Conservation (phyloP, 2,888 invertebrate genomes). For the Lasioglossum leucozonium region DNA sequence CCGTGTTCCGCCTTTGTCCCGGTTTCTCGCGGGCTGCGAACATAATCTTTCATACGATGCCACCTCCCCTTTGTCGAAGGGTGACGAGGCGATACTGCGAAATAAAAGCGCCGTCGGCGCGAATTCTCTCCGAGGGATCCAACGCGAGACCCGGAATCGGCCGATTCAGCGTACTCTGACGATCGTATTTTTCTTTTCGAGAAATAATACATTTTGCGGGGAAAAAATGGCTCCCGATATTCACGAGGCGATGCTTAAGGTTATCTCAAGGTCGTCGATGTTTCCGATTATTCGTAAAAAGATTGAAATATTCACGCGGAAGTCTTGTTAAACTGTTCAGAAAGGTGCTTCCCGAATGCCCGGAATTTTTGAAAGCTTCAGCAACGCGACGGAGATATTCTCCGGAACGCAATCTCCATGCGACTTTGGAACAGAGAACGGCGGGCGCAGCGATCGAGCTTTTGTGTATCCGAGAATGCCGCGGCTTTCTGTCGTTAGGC, state of each 20-base stretch:
- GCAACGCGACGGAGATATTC: too few species aligned
- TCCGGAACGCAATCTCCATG: background rate
- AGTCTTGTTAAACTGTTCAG: too few species aligned
- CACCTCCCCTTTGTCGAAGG: background rate
- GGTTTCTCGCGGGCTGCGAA: background rate
- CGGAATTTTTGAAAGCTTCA: too few species aligned
- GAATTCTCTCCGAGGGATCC: background rate
- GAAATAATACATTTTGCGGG: background rate
- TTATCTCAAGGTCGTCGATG: too few species aligned
- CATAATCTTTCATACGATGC: slow-evolving; percentile 10
- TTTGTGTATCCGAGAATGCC: background rate
- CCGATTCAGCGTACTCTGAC: background rate
- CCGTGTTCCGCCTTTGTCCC: slow-evolving; percentile 12
- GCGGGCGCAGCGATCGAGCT: background rate
- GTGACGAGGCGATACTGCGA: background rate
- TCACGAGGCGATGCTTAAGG: too few species aligned
- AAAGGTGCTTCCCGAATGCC: too few species aligned
- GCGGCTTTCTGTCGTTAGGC: background rate
- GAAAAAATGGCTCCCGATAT: too few species aligned
- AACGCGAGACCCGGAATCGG: background rate
- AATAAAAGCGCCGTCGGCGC: background rate
- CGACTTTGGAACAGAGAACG: background rate
- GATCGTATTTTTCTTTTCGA: background rate
- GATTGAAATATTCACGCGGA: too few species aligned
- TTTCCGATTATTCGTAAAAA: too few species aligned